These are phyloP conservation scores for Dryoscopus gambensis DNA, from an alignment of 2,113 vertebrate species.

Conservation along the genomic window DNA sequence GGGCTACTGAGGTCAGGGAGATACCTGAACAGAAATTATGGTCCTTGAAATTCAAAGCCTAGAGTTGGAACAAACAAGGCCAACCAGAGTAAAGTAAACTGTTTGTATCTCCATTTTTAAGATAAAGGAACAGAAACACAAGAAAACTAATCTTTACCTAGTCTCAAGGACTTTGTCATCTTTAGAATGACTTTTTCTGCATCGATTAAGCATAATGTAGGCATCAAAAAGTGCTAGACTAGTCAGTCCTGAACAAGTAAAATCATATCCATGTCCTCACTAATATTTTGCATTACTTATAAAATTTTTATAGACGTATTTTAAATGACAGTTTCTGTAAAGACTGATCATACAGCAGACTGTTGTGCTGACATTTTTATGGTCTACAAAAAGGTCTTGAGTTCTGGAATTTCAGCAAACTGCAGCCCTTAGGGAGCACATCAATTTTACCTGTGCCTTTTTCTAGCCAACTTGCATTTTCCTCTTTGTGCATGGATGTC, in stretches of 20 bases:
- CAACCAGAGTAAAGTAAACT: background rate
- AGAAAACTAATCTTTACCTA: background rate
- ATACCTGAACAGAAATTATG: background rate
- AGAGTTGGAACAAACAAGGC: background rate
- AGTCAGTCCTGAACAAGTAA: background rate
- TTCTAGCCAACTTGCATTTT: background rate
- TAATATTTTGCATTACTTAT: background rate
- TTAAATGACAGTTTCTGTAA: background rate
- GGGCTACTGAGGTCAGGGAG: background rate
- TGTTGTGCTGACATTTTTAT: background rate
- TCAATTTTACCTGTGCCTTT: background rate
- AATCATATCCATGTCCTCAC: background rate
- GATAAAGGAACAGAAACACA: background rate
- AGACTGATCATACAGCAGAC: background rate
- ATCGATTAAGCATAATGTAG: background rate
- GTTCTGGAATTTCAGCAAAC: background rate
- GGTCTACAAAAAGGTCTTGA: background rate
- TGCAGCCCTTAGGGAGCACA: background rate
- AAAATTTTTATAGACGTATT: background rate
- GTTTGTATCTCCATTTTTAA: background rate
- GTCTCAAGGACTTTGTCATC: background rate
- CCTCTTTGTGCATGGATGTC: background rate
- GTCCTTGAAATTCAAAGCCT: background rate
- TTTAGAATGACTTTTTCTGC: background rate
- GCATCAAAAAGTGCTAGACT: background rate